Evolutionary conservation across 2,797 vertebrate species (phyloP).

Genomic region (Alfaro cultratus): DNA sequence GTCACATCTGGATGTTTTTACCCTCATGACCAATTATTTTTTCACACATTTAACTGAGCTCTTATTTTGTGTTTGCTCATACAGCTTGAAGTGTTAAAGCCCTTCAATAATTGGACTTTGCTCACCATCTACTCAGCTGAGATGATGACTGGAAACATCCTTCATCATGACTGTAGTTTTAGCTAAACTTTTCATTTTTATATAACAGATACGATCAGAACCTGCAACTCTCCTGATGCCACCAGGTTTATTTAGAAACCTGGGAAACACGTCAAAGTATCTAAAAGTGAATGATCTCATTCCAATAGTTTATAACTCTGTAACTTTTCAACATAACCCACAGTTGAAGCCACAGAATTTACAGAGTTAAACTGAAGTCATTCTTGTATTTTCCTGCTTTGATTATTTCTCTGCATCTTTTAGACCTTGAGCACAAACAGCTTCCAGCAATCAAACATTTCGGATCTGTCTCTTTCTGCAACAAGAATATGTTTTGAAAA

Average conservation of each 20-base stretch:
- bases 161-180: not conserved
- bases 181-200: not conserved
- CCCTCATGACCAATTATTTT: not conserved
- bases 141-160: not conserved
- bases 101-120: not conserved
- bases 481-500: not conserved
- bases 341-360: not conserved
- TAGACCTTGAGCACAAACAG: not conserved
- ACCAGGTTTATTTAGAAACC: not conserved
- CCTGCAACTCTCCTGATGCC: not conserved
- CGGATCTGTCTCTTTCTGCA: not conserved
- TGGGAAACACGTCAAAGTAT: not conserved
- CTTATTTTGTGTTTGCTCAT: not conserved
- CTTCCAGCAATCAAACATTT: not conserved
- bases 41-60: not conserved
- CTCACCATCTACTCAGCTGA: not conserved
- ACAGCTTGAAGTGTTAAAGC: not conserved
- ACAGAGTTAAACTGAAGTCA: not conserved
- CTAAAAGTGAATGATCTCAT: not conserved
- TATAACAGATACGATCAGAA: not conserved
- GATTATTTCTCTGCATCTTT: not conserved
- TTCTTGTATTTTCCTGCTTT: not conserved
- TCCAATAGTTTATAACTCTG: not conserved
- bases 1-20: not conserved
- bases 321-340: not conserved